Evolutionary conservation across 2,113 vertebrate species (phyloP).

Genomic region (Saccopteryx leptura): DNA sequence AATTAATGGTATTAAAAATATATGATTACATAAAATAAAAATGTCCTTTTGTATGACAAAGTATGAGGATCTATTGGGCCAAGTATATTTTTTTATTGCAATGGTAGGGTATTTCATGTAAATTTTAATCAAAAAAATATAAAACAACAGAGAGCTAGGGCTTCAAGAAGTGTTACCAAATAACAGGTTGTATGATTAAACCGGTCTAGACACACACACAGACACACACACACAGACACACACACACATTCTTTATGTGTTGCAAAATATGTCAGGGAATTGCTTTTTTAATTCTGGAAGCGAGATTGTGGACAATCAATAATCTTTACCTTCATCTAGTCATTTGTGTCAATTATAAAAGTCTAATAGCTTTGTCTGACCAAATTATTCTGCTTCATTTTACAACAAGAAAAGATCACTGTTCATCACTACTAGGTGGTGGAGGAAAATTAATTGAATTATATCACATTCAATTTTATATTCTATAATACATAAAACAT

Average conservation of each 20-base stretch:
- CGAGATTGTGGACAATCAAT: neutral
- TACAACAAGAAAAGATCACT: neutral
- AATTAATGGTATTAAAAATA: neutral
- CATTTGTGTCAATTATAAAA: neutral
- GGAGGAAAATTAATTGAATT: neutral
- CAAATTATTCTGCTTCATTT: neutral
- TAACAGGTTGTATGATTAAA: too few relatives aligned
- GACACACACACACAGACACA: neutral
- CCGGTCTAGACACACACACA: too few relatives aligned
- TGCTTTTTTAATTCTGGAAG: neutral
- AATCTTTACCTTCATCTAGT: neutral
- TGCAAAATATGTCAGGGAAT: neutral
- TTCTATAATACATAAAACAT: neutral
- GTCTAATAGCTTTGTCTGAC: neutral
- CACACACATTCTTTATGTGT: neutral
- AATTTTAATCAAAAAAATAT: constrained; percentile 16
- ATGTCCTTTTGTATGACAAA: neutral
- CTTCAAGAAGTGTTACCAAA: neutral
- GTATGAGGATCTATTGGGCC: neutral
- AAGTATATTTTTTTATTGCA: neutral
- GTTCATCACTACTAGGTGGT: neutral
- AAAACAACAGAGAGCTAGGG: neutral
- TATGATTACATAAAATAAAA: neutral
- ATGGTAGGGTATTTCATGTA: neutral
- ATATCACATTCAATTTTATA: neutral